Percentiles rank a stretch among this genome's conserved stretches.
Conservation (phyloP, 2,113 vertebrate genomes). For the Bos taurus region DNA sequence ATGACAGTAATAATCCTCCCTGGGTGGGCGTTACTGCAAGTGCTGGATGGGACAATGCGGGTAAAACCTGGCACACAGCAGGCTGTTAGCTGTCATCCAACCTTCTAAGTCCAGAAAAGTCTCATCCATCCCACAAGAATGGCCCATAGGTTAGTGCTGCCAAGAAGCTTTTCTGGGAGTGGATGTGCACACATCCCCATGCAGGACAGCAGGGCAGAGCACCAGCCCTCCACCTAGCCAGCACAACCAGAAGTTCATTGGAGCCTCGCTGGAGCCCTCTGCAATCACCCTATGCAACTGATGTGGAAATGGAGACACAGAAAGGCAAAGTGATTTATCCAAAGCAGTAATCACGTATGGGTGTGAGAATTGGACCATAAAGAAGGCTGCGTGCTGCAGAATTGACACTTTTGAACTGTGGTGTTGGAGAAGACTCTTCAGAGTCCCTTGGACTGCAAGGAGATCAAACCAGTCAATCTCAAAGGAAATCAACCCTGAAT, state of each 20-base stretch:
- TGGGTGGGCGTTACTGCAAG: not conserved
- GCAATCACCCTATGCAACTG: too few species aligned
- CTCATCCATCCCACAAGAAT: not conserved
- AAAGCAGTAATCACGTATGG: not conserved
- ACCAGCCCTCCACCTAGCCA: not conserved
- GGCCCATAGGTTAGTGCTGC: not conserved
- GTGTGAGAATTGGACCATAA: not conserved
- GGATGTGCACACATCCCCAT: fast-evolving
- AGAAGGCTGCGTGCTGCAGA: not conserved
- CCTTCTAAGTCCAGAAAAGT: not conserved
- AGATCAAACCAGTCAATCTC: not conserved
- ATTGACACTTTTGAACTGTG: not conserved
- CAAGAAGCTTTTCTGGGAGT: not conserved
- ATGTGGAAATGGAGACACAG: not conserved
- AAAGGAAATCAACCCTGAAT: not conserved
- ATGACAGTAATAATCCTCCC: not conserved
- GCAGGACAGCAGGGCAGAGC: not conserved
- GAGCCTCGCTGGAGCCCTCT: not conserved
- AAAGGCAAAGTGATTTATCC: not conserved
- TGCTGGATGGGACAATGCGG: not conserved
- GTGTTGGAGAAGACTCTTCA: not conserved
- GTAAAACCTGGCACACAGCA: not conserved
- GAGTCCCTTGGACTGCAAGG: not conserved
- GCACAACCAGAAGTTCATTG: not conserved
- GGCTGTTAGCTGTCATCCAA: not conserved